A percentile compares a stretch with the other conserved stretches of the same genome.
phyloP scores from a whole-genome alignment of 2,113 vertebrate genomes.

The Malurus melanocephalus region DNA sequence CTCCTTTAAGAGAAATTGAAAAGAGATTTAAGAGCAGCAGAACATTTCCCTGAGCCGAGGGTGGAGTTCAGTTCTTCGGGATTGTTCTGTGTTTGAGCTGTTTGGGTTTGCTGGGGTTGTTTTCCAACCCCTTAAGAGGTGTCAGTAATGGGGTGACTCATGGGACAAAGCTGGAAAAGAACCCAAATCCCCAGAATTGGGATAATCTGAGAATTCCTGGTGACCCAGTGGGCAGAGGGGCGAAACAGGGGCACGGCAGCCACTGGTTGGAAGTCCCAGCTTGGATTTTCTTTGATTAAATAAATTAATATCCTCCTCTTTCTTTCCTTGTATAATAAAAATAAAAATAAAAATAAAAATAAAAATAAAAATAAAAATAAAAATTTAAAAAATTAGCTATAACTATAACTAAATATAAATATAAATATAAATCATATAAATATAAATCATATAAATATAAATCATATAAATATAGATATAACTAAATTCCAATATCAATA shows the following conservation, averaged over 20 bases:
- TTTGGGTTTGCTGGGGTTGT: not conserved
- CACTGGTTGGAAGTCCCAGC: not conserved
- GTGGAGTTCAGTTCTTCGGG: not conserved
- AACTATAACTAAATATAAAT: too few relatives aligned
- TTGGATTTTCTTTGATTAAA: not conserved
- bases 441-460: too few relatives aligned
- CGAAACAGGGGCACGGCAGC: not conserved
- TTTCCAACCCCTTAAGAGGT: not conserved
- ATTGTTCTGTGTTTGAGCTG: not conserved
- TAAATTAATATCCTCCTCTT: not conserved
- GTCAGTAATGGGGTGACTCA: not conserved
- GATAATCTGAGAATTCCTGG: not conserved
- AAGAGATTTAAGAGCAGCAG: not conserved
- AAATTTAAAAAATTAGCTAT: too few relatives aligned
- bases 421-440: too few relatives aligned
- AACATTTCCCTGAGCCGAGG: not conserved
- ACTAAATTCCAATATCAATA: too few relatives aligned
- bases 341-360: too few relatives aligned
- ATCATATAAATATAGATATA: too few relatives aligned
- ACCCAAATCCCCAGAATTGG: not conserved
- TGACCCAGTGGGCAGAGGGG: not conserved
- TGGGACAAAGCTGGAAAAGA: not conserved
- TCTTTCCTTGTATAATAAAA: not conserved
- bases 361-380: too few relatives aligned
- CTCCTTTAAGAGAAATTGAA: not conserved